These are phyloP conservation scores for Oxycera nigricornis DNA, from an alignment of 2,888 invertebrate genomes.

Conservation along the genomic window DNA sequence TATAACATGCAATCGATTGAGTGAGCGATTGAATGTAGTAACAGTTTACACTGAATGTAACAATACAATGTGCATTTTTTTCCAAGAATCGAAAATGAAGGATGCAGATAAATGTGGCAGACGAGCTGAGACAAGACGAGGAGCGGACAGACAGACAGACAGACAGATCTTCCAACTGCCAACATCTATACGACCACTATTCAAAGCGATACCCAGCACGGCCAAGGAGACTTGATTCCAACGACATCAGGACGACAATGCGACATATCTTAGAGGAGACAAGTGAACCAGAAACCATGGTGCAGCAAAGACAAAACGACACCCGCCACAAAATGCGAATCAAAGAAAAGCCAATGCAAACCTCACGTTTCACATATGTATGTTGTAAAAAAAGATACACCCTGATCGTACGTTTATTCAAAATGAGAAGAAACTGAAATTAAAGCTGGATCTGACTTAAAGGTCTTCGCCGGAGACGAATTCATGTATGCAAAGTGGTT, in stretches of 20 bases:
- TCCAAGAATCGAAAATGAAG: slow-evolving; percentile 43
- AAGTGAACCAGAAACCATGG: slow-evolving; percentile 35
- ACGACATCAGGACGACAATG: slow-evolving; percentile 14
- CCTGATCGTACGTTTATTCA: too few relatives aligned
- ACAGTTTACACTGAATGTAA: slow-evolving; percentile 20
- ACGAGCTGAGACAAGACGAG: slow-evolving; percentile 23
- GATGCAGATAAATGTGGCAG: slow-evolving; percentile 40
- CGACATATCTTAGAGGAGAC: slow-evolving; percentile 32
- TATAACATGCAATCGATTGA: background rate
- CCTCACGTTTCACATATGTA: background rate
- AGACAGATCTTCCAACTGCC: slow-evolving; percentile 39
- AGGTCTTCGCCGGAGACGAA: slow-evolving; percentile 53
- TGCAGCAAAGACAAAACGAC: slow-evolving; percentile 1
- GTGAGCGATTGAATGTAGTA: slow-evolving; percentile 20
- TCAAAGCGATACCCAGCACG: background rate
- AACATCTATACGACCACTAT: background rate
- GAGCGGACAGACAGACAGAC: slow-evolving; percentile 27
- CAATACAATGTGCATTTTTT: slow-evolving; percentile 19
- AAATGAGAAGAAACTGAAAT: slow-evolving; percentile 32
- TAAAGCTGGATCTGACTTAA: slow-evolving; percentile 37
- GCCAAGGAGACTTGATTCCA: slow-evolving; percentile 16
- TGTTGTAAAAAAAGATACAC: background rate
- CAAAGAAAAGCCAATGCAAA: slow-evolving; percentile 11
- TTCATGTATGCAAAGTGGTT: slow-evolving; percentile 60
- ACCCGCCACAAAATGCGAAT: slow-evolving; percentile 13